Percentiles rank a stretch among this genome's conserved stretches.
Conservation (phyloP, 2,888 invertebrate genomes). For the Argyresthia albistria region DNA sequence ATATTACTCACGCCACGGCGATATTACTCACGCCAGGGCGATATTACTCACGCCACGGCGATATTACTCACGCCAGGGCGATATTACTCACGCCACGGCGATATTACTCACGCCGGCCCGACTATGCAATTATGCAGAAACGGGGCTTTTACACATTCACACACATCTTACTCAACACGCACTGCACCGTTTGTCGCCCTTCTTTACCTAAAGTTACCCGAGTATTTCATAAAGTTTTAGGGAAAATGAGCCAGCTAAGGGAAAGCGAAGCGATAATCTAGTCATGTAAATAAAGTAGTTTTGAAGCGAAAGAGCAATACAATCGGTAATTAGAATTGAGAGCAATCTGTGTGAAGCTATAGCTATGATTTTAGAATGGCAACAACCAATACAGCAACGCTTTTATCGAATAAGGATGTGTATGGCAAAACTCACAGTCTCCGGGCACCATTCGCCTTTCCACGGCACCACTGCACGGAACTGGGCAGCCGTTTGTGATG, state of each 20-base stretch:
- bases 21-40: no score
- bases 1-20: no score
- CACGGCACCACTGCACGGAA: constrained; percentile 2
- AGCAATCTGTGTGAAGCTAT: no score
- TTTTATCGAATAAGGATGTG: background rate
- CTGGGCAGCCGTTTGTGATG: background rate
- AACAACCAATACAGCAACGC: background rate
- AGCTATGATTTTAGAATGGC: background rate
- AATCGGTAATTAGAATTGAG: no score
- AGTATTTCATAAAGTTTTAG: background rate
- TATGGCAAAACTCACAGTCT: background rate
- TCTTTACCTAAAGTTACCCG: background rate
- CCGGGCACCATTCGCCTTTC: background rate
- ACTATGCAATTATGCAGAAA: background rate
- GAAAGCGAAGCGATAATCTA: background rate
- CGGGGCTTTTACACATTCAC: background rate
- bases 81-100: no score
- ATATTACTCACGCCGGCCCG: background rate
- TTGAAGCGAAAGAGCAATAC: background rate
- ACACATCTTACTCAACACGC: background rate
- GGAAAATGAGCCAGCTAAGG: background rate
- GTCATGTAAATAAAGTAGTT: background rate
- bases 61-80: no score
- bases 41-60: no score
- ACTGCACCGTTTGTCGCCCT: background rate